Evolutionary conservation across 2,113 vertebrate genomes (phyloP), one percentile per base, ranked within the genome.

Genomic region (Sclerurus mexicanus): DNA sequence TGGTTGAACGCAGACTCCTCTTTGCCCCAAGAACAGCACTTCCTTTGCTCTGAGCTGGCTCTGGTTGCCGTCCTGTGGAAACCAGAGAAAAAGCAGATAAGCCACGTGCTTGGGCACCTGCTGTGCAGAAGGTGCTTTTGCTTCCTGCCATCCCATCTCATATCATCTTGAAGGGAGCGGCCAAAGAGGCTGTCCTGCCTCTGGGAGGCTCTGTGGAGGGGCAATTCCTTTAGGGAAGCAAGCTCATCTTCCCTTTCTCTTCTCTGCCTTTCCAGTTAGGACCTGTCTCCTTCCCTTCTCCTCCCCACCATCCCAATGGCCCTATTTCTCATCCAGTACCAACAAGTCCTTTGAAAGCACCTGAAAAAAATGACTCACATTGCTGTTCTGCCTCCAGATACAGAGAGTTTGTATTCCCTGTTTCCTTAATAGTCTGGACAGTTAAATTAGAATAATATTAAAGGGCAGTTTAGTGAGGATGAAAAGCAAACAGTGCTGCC

Each of bases 401-500:
- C 22, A 52, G 50, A 31, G 39, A 44, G 40, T 47, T 71, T 86
- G 44, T 71, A 49, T 59, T 63, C 56, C 25, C 12, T 5, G 1
- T 50, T 95, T 92, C 27, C 92, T 92, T 94, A 95, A 91, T 85
- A 90, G 91, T 37, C 50, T 30, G 66, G 91, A 30, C 40, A 44
- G 37, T 62, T 86, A 77, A 84, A 77, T 87, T 74, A 71, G 63
- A 90, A 85, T 84, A 89, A 74, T 78, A 89, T 83, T 95, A 84
- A 89, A 30, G 76, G 83, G 39, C 68, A 81, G 89, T 72, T 92
- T 52, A 71, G 63, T 17, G 39, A 87, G 80, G 49, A 74, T 75
- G 60, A 86, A 90, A 89, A 86, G 76, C 50, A 88, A 92, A 87
- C 40, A 56, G 56, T 28, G 62, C 64, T 94, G 93, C 52, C 68